Conservation (phyloP, 2,888 invertebrate genomes). For the Exocentrus adspersus region DNA sequence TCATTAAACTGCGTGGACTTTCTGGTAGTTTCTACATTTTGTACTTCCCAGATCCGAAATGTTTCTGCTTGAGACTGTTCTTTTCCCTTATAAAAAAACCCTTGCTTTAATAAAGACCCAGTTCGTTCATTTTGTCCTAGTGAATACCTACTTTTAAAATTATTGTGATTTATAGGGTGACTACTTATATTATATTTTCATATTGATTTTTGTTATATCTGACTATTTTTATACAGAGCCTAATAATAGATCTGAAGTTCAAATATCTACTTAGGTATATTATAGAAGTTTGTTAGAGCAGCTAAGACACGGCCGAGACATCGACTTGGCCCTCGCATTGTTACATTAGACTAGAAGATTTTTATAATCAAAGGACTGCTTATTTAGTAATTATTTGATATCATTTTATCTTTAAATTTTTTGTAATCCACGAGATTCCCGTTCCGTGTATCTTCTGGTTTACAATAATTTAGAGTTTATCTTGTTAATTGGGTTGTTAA, state of each 20-base stretch:
- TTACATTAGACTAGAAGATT: slow-evolving; percentile 13
- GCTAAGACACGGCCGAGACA: too few relatives aligned
- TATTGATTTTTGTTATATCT: slow-evolving; percentile 22
- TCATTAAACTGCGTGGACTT: too few relatives aligned
- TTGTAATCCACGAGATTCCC: slow-evolving; percentile 1
- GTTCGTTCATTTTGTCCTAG: too few relatives aligned
- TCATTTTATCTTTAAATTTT: slow-evolving; percentile 6
- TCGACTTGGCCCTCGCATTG: too few relatives aligned
- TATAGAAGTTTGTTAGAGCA: too few relatives aligned
- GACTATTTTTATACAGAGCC: slow-evolving; percentile 22
- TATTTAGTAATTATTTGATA: slow-evolving; percentile 4
- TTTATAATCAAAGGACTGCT: slow-evolving; percentile 24
- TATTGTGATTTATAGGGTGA: slow-evolving; percentile 7
- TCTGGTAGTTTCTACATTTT: background rate
- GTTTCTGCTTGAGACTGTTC: too few relatives aligned
- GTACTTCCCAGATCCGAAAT: background rate
- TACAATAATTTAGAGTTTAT: background rate
- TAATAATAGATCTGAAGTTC: background rate
- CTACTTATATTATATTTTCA: slow-evolving; percentile 20
- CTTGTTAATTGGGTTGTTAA: slow-evolving; percentile 31
- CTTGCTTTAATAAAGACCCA: too few relatives aligned
- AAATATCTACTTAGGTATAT: too few relatives aligned
- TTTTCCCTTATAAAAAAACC: too few relatives aligned
- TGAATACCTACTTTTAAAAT: too few relatives aligned
- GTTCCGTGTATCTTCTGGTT: background rate